phyloP scores from a whole-genome alignment of 1,140 invertebrate genomes.

The Hesperophylax magnus region DNA sequence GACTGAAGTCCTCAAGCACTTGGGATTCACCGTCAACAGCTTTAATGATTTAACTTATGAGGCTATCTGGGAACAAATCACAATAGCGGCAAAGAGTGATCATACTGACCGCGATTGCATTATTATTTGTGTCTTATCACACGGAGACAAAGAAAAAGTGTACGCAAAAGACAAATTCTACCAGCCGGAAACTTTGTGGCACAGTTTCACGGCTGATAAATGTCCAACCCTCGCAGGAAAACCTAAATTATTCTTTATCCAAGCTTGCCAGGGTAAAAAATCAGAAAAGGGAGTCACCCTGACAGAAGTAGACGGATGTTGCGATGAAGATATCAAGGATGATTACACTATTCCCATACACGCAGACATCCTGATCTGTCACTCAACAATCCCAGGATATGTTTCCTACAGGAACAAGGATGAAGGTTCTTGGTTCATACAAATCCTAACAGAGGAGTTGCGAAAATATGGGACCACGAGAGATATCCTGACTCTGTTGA shows the following conservation, averaged over 20 bases:
- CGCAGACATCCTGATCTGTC: constrained; percentile 95
- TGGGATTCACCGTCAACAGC: constrained; percentile 84
- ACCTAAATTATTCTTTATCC: constrained; percentile 94
- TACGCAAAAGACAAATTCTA: constrained; percentile 91
- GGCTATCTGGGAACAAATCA: constrained; percentile 78
- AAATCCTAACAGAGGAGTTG: constrained; percentile 88
- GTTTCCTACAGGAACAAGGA: constrained; percentile 97
- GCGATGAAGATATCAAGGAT: constrained; percentile 59
- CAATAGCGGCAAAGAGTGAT: constrained; percentile 78
- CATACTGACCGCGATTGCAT: constrained; percentile 86
- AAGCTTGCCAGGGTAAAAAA: constrained; percentile 92
- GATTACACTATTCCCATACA: constrained; percentile 89
- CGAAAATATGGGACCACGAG: constrained; percentile 79
- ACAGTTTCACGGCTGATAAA: constrained; percentile 87
- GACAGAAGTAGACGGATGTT: constrained; percentile 83
- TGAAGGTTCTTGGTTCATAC: constrained; percentile 96
- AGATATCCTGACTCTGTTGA: constrained; percentile 90
- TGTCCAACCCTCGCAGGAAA: constrained; percentile 93
- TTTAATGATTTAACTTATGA: constrained; percentile 74
- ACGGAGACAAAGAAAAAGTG: constrained; percentile 90
- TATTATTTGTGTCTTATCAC: constrained; percentile 85
- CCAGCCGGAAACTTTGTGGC: constrained; percentile 87
- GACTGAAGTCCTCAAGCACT: constrained; percentile 73
- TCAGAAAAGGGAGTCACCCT: constrained; percentile 81
- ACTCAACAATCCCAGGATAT: constrained; percentile 93